Evolutionary conservation across 2,888 invertebrate genomes (phyloP), one percentile per base, ranked within the genome.

Genomic region (Brassicogethes aeneus): DNA sequence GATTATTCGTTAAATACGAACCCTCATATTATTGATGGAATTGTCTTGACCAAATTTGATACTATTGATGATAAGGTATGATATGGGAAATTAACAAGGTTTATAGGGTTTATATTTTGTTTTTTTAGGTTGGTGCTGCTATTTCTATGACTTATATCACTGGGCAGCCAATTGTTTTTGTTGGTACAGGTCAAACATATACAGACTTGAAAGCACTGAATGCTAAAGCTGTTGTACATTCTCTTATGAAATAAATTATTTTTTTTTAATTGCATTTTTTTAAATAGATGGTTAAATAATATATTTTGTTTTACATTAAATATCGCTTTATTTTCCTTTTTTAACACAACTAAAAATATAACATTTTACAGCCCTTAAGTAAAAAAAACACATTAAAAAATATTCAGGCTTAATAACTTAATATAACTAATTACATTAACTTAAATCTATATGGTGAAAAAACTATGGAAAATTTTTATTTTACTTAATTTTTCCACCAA

Each of bases 101-200:
- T 32, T 30, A 32, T 15, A 17, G 34, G 17, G n/a, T n/a, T n/a
- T n/a, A n/a, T n/a, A n/a, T n/a, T 44, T 34, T 39, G n/a, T n/a
- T 45, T 44, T 54, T 58, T 42, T 42, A 67, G 67, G 68, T 99
- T 15, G 99, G 99, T 7, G 99, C 99, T 32, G 97, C 99, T 13
- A 95, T 99, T 56, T 99, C 99, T 12, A 99, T 99, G 99, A 96
- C 99, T 0, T 99, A 99, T 68, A 95, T 97, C 47, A 99, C 99
- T 0, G 99, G 99, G 0, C 97, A 99, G 68, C 99, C 99, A 0
- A 99, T 99, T 39, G 93, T 96, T 34, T 96, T 96, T 66, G 97
- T 99, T 12, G 99, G 99, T 30, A 97, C 96, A 2, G 99, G 99
- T 2, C 99, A 99, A 72, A 99, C 97, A 0, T 99, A 99, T 69